Conservation (phyloP, 2,888 invertebrate genomes). For the Melinaea menophilus region DNA sequence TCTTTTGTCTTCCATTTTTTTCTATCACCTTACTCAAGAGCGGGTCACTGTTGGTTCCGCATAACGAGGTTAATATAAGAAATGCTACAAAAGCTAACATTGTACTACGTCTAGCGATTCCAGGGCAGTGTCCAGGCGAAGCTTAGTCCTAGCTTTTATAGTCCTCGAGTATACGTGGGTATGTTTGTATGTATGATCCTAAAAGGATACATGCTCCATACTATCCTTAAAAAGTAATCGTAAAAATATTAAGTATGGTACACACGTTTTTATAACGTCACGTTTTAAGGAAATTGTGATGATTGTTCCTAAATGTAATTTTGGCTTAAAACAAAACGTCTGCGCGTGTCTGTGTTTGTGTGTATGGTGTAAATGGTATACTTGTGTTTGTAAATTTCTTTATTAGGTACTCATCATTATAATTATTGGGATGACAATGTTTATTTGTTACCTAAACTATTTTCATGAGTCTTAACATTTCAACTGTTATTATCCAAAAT, state of each 20-base stretch:
- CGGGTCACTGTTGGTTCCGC: slow-evolving; percentile 30
- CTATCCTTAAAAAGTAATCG: slow-evolving; percentile 22
- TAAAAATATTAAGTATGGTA: slow-evolving; percentile 11
- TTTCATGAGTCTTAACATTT: too few species aligned
- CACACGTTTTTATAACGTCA: neutral
- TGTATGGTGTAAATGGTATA: too few species aligned
- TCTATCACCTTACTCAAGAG: slow-evolving; percentile 29
- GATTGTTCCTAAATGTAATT: too few species aligned
- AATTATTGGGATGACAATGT: too few species aligned
- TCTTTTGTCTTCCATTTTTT: slow-evolving; percentile 46
- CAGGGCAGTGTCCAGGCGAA: slow-evolving; percentile 72
- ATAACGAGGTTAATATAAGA: slow-evolving; percentile 39
- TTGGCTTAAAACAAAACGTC: too few species aligned
- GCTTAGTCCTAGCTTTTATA: slow-evolving; percentile 70
- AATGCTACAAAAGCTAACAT: slow-evolving; percentile 50
- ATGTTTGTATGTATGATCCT: slow-evolving; percentile 62
- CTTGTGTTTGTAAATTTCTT: too few species aligned
- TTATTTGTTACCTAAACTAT: too few species aligned
- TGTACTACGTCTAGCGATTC: slow-evolving; percentile 42
- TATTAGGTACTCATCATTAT: too few species aligned
- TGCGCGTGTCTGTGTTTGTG: too few species aligned
- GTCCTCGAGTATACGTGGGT: slow-evolving; percentile 63
- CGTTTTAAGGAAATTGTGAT: neutral
- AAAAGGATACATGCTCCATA: slow-evolving; percentile 63
- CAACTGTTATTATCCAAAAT: too few species aligned